Evolutionary conservation across 2,113 vertebrate species (phyloP), one percentile per base, ranked within the genome.

Genomic region (Copsychus sechellarum): DNA sequence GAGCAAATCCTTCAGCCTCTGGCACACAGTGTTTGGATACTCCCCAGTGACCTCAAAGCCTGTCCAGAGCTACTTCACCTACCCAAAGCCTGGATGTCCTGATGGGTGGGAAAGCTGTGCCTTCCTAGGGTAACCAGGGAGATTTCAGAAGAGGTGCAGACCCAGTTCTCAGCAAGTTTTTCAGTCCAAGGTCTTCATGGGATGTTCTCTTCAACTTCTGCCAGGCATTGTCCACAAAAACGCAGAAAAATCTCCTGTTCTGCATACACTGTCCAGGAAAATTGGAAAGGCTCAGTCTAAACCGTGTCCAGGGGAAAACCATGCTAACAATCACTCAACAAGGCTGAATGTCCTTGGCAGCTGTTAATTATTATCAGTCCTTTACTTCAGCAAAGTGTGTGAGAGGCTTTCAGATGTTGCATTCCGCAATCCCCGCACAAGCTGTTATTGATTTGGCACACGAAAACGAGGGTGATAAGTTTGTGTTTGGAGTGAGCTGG

Each of bases 281-380:
- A 93, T 6, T 67, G 69, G 48, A 84, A 88, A 81, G 64, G 21
- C 80, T 95, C 53, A 11, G 38, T 60, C 64, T 86, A 71, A 95
- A 64, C 31, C 38, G 31, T 48, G 56, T 86, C 81, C 82, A 72
- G 86, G 77, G 86, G 48, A 95, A 96, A 94, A 56, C 61, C 86
- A 53, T 50, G 80, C 64, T 94, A 95, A 29, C 80, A 90, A 56
- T 64, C 88, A 74, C 86, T 83, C 72, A 78, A 33, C 72, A 40
- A 84, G 60, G 82, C 92, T 94, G 80, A 86, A 93, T 42, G 92
- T 88, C 92, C 95, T 93, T 95, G 95, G 94, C 79, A 94, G 72
- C 94, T 92, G 88, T 95, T 94, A 95, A 96, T 88, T 93, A 93
- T 94, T 94, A 95, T 92, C 92, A 84, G 65, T 26, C n/a, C 69